phyloP scores from a whole-genome alignment of 2,888 invertebrate species.

The Halictus quadricinctus region DNA sequence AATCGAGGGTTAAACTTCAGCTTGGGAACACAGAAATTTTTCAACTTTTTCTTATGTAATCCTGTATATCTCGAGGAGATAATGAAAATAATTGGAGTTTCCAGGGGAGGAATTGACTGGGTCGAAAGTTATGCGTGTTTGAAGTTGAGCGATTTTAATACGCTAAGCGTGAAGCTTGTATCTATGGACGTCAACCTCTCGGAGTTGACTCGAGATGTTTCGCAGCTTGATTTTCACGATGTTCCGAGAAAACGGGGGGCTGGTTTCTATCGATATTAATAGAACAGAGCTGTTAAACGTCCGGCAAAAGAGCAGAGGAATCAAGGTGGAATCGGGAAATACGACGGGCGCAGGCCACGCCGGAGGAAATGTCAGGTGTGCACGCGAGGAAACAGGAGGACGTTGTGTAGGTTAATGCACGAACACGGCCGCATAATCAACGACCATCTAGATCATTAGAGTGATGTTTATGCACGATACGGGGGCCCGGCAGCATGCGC shows the following conservation, averaged over 20 bases:
- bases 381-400: slow-evolving; percentile 24
- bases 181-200: no score
- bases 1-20: no score
- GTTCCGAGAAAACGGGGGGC: neutral
- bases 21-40: no score
- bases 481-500: slow-evolving; percentile 32
- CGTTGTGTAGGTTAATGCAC: slow-evolving; percentile 53
- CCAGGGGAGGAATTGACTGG: no score
- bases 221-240: neutral
- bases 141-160: no score
- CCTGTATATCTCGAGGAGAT: no score
- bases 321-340: neutral
- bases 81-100: no score
- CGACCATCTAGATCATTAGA: slow-evolving; percentile 59
- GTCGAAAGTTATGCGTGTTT: no score
- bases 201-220: no score
- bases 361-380: slow-evolving; percentile 13
- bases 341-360: neutral
- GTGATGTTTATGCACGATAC: slow-evolving; percentile 56
- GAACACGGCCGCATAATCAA: slow-evolving; percentile 49
- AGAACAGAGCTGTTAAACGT: neutral
- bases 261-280: neutral
- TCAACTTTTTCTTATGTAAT: no score
- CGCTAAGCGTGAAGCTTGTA: no score
- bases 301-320: neutral